Conservation (phyloP, 2,797 vertebrate genomes). For the Rhadinocentrus ornatus region DNA sequence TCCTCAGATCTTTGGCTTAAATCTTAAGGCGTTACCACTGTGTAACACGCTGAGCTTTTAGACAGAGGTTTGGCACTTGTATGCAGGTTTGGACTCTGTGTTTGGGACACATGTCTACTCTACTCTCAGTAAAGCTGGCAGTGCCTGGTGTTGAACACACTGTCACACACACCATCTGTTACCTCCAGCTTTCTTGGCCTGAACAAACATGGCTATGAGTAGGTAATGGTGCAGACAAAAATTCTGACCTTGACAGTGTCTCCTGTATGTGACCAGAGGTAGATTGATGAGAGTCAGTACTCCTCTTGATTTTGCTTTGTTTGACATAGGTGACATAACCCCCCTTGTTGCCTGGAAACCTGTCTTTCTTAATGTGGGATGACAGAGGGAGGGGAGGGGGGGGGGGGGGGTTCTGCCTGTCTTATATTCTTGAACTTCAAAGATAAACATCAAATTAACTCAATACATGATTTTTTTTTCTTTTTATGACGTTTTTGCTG, state of each 20-base stretch:
- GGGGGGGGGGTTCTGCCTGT: conserved; percentile 50
- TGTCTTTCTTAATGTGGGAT: conserved; percentile 59
- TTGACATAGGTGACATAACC: conserved; percentile 65
- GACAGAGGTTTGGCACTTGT: conserved; percentile 59
- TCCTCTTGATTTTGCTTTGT: conserved; percentile 73
- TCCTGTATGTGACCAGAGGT: conserved; percentile 75
- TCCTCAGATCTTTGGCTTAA: conserved; percentile 1
- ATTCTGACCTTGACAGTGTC: conserved; percentile 83
- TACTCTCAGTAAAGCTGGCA: conserved; percentile 64
- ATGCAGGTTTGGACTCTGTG: conserved; percentile 52
- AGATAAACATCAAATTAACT: conserved; percentile 68
- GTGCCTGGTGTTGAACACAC: conserved; percentile 70
- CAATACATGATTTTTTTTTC: conserved; percentile 29
- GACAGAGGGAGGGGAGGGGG: conserved; percentile 33
- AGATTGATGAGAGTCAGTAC: conserved; percentile 77
- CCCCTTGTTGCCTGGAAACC: conserved; percentile 81
- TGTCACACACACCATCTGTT: conserved; percentile 83
- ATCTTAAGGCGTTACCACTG: conserved; percentile 13
- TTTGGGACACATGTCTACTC: conserved; percentile 77
- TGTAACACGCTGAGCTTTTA: conserved; percentile 23
- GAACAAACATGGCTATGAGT: conserved; percentile 81
- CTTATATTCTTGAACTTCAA: conserved; percentile 68
- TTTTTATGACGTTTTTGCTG: background rate
- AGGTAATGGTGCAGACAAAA: conserved; percentile 83
- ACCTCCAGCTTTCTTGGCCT: conserved; percentile 71